phyloP scores from a whole-genome alignment of 2,888 invertebrate genomes.

The Mystacides longicornis region DNA sequence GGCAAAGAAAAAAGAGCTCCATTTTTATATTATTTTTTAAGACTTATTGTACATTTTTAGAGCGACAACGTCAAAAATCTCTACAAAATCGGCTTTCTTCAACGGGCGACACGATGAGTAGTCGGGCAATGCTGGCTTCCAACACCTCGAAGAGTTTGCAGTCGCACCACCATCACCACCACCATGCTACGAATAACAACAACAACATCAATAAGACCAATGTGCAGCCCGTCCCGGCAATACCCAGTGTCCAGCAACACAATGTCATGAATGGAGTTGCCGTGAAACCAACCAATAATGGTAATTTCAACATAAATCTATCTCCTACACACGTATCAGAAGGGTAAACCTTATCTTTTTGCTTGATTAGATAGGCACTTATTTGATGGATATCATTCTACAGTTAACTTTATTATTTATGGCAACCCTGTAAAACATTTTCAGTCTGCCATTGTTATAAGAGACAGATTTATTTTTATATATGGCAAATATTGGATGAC shows the following conservation, averaged over 20 bases:
- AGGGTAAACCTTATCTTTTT: too few species aligned
- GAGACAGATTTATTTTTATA: too few species aligned
- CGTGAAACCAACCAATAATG: background rate
- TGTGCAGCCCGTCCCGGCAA: background rate
- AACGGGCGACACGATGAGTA: background rate
- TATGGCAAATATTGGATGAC: too few species aligned
- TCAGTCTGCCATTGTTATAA: too few species aligned
- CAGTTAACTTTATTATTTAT: too few species aligned
- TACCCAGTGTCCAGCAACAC: background rate
- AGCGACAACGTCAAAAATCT: background rate
- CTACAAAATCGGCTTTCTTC: background rate
- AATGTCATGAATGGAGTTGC: slow-evolving; percentile 1
- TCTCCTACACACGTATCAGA: too few species aligned
- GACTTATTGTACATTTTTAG: background rate
- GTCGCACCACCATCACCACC: slow-evolving; percentile 21
- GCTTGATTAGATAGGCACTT: too few species aligned
- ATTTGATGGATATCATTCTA: too few species aligned
- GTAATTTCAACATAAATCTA: too few species aligned
- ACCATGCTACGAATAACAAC: slow-evolving; percentile 24
- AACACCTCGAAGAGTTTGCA: slow-evolving; percentile 18
- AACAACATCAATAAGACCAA: background rate
- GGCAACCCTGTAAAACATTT: too few species aligned
- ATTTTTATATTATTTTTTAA: background rate
- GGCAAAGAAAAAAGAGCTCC: too few species aligned
- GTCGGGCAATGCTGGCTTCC: background rate